A percentile compares a stretch with the other conserved stretches of the same genome.
phyloP scores from a whole-genome alignment of 2,797 vertebrate species.

The Tragelaphus eurycerus region DNA sequence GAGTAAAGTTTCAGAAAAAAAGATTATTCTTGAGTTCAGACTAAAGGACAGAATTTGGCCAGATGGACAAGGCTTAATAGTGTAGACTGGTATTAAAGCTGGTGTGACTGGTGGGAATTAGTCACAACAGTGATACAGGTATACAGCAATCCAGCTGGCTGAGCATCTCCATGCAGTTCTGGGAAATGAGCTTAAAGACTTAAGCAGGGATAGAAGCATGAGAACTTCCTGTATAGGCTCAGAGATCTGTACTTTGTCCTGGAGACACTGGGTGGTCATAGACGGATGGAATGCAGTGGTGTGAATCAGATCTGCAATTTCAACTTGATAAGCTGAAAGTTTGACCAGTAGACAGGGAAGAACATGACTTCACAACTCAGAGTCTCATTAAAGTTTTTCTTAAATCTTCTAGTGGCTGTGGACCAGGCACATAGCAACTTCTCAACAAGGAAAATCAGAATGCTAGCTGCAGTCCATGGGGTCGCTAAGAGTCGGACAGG shows the following conservation, averaged over 20 bases:
- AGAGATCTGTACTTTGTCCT: background rate
- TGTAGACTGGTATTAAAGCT: background rate
- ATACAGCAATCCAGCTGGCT: background rate
- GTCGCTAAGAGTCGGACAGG: too few species aligned
- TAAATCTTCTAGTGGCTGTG: background rate
- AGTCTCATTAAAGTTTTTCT: background rate
- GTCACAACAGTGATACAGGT: background rate
- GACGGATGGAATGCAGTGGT: background rate
- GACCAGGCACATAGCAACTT: background rate
- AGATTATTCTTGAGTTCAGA: background rate
- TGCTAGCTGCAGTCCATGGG: background rate
- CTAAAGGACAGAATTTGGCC: background rate
- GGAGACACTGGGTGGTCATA: background rate
- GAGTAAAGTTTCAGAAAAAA: constrained; percentile 34
- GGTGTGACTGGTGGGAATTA: background rate
- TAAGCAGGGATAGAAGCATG: background rate
- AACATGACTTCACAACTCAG: background rate
- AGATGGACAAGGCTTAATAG: background rate
- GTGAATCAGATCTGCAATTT: background rate
- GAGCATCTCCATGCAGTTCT: background rate
- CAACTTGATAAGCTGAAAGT: background rate
- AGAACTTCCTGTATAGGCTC: background rate
- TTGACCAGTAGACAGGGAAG: background rate
- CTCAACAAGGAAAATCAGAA: constrained; percentile 38
- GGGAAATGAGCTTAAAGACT: background rate